Evolutionary conservation across 2,888 invertebrate genomes (phyloP).

Genomic region (Tetrapedia diversipes): DNA sequence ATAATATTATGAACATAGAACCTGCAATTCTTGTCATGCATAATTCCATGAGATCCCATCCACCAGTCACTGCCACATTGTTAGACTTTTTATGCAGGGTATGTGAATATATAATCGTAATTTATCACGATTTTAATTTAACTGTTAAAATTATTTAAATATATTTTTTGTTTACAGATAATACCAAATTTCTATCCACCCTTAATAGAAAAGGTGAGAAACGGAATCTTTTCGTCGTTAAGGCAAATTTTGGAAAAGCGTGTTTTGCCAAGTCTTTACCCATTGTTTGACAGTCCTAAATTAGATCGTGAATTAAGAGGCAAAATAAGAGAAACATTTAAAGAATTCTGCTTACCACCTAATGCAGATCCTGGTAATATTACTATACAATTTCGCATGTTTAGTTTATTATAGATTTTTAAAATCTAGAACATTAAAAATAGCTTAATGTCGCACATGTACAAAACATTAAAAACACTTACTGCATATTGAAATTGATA

Average conservation of each 20-base stretch:
- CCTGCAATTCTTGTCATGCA: constrained; percentile 97
- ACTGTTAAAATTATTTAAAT: constrained; percentile 38
- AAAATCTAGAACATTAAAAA: constrained; percentile 12
- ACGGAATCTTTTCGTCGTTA: constrained; percentile 92
- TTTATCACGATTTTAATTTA: not conserved
- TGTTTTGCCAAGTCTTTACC: constrained; percentile 93
- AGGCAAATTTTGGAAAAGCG: constrained; percentile 95
- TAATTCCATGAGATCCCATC: constrained; percentile 95
- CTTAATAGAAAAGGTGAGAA: constrained; percentile 90
- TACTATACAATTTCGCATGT: constrained; percentile 35
- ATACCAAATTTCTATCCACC: constrained; percentile 94
- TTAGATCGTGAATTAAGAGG: constrained; percentile 92
- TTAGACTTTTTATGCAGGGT: constrained; percentile 94
- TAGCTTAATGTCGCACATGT: constrained; percentile 21
- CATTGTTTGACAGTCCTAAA: constrained; percentile 94
- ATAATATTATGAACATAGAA: constrained; percentile 98
- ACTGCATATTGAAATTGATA: constrained; percentile 13
- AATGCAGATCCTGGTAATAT: constrained; percentile 84
- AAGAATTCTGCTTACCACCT: constrained; percentile 91
- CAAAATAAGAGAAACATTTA: constrained; percentile 95
- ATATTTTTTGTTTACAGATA: constrained; percentile 85
- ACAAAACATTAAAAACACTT: not conserved
- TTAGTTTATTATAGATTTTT: constrained; percentile 18
- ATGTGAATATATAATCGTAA: constrained; percentile 63
- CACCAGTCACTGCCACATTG: constrained; percentile 94